Conservation (phyloP, 2,797 vertebrate species). For the Intellagama lesueurii region DNA sequence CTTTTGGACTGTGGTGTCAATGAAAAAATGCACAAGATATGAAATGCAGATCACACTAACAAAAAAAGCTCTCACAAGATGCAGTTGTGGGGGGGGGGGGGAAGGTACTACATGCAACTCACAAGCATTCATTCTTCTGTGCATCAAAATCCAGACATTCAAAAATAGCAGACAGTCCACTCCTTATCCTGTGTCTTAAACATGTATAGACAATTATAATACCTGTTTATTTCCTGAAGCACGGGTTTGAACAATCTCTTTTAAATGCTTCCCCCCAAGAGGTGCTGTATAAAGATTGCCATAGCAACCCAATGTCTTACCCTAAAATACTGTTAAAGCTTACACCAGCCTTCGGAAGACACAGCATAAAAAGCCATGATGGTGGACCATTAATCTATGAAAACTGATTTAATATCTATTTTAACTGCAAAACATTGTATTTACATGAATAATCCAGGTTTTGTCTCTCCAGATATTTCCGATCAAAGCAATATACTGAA, state of each 20-base stretch:
- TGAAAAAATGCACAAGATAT: background rate
- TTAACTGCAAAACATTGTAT: slow-evolving; percentile 28
- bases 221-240: background rate
- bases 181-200: background rate
- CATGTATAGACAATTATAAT: background rate
- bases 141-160: background rate
- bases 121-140: background rate
- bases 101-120: background rate
- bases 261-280: slow-evolving; percentile 8
- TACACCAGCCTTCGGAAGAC: slow-evolving; percentile 16
- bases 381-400: background rate
- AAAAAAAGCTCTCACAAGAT: background rate
- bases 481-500: slow-evolving; percentile 26
- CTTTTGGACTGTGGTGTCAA: background rate
- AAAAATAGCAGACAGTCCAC: background rate
- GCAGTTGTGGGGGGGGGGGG: background rate
- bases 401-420: slow-evolving; percentile 27
- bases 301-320: slow-evolving; percentile 65
- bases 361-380: slow-evolving; percentile 32
- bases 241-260: background rate
- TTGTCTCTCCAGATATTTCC: slow-evolving; percentile 39
- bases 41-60: background rate
- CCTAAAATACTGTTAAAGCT: slow-evolving; percentile 53
- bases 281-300: slow-evolving; percentile 54
- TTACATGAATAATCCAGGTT: slow-evolving; percentile 40